Conservation (phyloP, 2,888 invertebrate species). For the Clistopyga incitator region DNA sequence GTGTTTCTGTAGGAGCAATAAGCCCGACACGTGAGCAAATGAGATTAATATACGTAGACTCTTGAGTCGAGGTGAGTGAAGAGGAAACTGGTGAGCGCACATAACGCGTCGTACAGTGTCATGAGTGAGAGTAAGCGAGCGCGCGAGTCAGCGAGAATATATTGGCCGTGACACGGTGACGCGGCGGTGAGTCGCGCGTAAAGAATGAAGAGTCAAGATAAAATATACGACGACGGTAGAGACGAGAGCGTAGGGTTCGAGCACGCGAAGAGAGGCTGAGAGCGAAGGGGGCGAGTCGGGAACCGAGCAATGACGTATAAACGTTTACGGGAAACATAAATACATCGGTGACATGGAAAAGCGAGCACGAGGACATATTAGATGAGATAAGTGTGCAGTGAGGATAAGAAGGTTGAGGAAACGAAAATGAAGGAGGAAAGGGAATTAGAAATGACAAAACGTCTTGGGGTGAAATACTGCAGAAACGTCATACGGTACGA, state of each 20-base stretch:
- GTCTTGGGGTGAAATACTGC: slow-evolving; percentile 29
- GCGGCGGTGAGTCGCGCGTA: slow-evolving; percentile 40
- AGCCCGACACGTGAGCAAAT: slow-evolving; percentile 17
- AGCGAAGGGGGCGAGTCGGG: slow-evolving; percentile 24
- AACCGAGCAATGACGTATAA: slow-evolving; percentile 34
- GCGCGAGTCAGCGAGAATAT: slow-evolving; percentile 56
- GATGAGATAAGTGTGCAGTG: slow-evolving; percentile 31
- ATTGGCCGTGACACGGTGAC: slow-evolving; percentile 52
- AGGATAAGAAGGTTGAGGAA: background rate
- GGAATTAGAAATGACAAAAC: slow-evolving; percentile 40
- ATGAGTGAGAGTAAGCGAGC: slow-evolving; percentile 45
- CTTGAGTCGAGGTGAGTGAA: slow-evolving; percentile 28
- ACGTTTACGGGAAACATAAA: slow-evolving; percentile 41
- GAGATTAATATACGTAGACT: slow-evolving; percentile 20
- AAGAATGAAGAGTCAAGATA: slow-evolving; percentile 64
- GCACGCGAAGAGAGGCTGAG: slow-evolving; percentile 5
- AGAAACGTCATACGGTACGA: slow-evolving; percentile 4
- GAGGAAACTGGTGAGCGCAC: slow-evolving; percentile 46
- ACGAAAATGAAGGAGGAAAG: slow-evolving; percentile 8
- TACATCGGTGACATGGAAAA: slow-evolving; percentile 21
- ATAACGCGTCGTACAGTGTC: slow-evolving; percentile 26
- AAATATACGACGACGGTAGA: slow-evolving; percentile 41
- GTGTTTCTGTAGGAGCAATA: slow-evolving; percentile 10
- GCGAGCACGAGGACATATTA: slow-evolving; percentile 28
- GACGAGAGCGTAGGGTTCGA: slow-evolving; percentile 32